Percentiles rank a stretch among this genome's conserved stretches.
Evolutionary conservation across 2,888 invertebrate species (phyloP).

Genomic region (Stenichneumon culpator): DNA sequence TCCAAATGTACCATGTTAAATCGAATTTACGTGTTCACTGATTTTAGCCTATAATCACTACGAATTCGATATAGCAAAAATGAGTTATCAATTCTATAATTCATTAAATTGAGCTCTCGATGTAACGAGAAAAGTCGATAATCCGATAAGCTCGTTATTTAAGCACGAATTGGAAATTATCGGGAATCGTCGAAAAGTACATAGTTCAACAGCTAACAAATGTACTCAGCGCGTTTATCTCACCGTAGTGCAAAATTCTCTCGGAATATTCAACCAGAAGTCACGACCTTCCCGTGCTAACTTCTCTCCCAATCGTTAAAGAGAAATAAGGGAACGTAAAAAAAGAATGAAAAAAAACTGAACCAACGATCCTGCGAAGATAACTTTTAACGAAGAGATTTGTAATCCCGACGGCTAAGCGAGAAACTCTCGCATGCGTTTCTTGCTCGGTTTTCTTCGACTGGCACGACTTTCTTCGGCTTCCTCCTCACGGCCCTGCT

Average conservation of each 20-base stretch:
- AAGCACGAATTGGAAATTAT: not conserved
- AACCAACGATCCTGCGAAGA: constrained; percentile 26
- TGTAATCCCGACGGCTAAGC: constrained; percentile 38
- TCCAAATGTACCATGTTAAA: no score
- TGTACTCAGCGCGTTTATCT: not conserved
- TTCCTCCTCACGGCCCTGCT: constrained; percentile 3
- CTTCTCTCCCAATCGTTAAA: constrained; percentile 22
- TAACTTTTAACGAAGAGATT: constrained; percentile 65
- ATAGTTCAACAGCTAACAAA: not conserved
- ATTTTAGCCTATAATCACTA: not conserved
- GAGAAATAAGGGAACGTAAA: constrained; percentile 9
- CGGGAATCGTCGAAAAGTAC: not conserved
- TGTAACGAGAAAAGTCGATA: not conserved
- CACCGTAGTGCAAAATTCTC: not conserved
- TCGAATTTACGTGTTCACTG: no score
- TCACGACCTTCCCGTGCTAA: not conserved
- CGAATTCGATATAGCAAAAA: not conserved
- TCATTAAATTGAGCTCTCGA: not conserved
- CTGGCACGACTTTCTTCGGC: constrained; percentile 16
- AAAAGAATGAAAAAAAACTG: not conserved
- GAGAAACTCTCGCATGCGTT: constrained; percentile 26
- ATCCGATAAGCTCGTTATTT: not conserved
- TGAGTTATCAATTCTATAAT: not conserved
- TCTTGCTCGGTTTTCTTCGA: constrained; percentile 16
- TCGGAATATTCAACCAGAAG: constrained; percentile 9